Conservation (phyloP, 2,113 vertebrate genomes). For the Lathamus discolor region DNA sequence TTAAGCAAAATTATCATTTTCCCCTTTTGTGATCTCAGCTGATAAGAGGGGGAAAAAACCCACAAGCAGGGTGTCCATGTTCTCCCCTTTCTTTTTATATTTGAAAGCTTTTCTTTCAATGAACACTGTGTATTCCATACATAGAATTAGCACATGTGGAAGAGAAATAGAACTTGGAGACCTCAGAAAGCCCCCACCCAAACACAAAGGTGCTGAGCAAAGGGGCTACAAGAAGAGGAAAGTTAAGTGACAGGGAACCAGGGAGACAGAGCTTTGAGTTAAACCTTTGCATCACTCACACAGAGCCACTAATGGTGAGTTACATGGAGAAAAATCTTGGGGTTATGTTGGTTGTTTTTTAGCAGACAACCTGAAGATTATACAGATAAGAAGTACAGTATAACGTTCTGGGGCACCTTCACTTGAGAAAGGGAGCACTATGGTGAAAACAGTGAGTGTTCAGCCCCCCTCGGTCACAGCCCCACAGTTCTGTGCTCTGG, state of each 20-base stretch:
- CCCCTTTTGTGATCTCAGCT: background rate
- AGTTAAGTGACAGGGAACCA: background rate
- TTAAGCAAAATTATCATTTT: background rate
- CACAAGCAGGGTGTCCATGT: background rate
- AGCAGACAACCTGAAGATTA: background rate
- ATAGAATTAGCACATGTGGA: background rate
- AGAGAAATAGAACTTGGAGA: background rate
- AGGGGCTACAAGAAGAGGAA: background rate
- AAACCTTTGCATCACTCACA: background rate
- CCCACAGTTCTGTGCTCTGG: background rate
- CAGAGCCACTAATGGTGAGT: background rate
- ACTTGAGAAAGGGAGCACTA: background rate
- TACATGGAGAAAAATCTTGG: background rate
- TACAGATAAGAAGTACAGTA: background rate
- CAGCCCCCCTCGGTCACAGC: background rate
- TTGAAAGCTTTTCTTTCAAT: background rate
- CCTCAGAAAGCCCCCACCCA: background rate
- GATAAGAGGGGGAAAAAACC: background rate
- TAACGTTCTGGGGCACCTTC: background rate
- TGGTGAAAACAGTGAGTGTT: background rate
- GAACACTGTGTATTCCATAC: background rate
- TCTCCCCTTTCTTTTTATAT: background rate
- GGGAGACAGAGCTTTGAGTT: background rate
- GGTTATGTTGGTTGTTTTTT: background rate
- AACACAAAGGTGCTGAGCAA: background rate